These are phyloP conservation scores for Melieria omissa DNA, from an alignment of 2,888 invertebrate genomes.

Conservation along the genomic window DNA sequence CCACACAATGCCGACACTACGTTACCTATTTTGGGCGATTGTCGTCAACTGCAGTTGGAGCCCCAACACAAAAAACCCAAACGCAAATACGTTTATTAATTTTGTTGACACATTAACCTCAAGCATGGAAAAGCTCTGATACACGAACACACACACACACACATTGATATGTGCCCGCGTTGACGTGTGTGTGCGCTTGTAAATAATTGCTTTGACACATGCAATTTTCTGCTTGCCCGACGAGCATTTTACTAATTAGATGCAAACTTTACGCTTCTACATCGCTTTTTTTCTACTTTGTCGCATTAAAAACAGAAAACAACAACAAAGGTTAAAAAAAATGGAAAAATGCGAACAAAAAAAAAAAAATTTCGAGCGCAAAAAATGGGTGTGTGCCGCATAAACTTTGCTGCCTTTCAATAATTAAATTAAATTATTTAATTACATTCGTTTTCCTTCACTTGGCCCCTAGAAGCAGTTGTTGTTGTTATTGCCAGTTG, in stretches of 20 bases:
- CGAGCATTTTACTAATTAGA: slow-evolving; percentile 47
- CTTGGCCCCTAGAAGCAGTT: neutral
- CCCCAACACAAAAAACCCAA: no score
- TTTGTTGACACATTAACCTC: slow-evolving; percentile 14
- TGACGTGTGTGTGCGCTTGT: slow-evolving; percentile 41
- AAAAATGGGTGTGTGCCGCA: slow-evolving; percentile 39
- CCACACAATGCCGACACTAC: no score
- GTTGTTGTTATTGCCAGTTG: neutral
- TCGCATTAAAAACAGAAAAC: slow-evolving; percentile 25
- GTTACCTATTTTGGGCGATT: no score
- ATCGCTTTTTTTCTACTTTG: slow-evolving; percentile 9
- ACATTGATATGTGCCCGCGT: slow-evolving; percentile 30
- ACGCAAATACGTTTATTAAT: neutral
- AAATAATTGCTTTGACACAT: slow-evolving; percentile 41
- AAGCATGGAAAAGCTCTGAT: neutral
- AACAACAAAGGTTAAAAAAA: slow-evolving; percentile 22
- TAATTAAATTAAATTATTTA: slow-evolving; percentile 53
- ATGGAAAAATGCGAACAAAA: slow-evolving; percentile 14
- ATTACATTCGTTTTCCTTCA: slow-evolving; percentile 43
- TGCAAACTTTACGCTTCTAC: slow-evolving; percentile 45
- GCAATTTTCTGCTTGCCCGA: slow-evolving; percentile 44
- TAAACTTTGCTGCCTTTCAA: slow-evolving; percentile 48
- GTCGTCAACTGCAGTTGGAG: no score
- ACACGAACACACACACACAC: neutral
- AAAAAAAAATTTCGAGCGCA: slow-evolving; percentile 6